Base-by-base conservation (phyloP, 2,888 invertebrate genomes). In the Macropis europaea region DNA sequence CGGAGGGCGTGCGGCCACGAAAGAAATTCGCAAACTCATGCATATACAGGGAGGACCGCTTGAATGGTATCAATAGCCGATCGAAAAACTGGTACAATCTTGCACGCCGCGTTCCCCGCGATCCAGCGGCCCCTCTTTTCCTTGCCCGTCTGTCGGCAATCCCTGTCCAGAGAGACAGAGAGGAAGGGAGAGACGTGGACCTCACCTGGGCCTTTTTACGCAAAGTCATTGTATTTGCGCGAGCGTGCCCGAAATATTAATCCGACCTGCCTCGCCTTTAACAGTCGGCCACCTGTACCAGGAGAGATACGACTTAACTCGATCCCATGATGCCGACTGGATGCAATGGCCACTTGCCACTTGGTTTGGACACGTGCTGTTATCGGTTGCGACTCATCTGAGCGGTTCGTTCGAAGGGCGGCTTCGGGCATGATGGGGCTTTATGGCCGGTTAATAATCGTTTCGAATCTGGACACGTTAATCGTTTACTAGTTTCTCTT, bases 1-100 rank as follows among this genome's bases (percentile, higher is more conserved):
- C 82, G 85, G 79, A 84, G 84, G 83, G 84, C 86, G 86, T 85
- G 86, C 85, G 85, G 85, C 82, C 81, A 79, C 77, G 79, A 84
- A 86, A 87, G 84, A 86, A 86, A 86, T 81, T 82, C 82, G 81
- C 84, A 78, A 79, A 75, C 86, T 87, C 87, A 86, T 88, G 86
- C 86, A 86, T 87, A 86, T 83, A 87, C 78, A 76, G 82, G 71
- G 76, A 17, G 47, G 30, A 40, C 70, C 76, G 77, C 54, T 73
- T 69, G 64, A 73, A 74, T 76, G 84, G 82, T 87, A 87, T 87
- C 88, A 83, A 87, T 86, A 82, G 83, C 79, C 77, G 77, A 76
- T 84, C 79, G 84, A 88, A 89, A 88, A 89, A 89, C 88, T 88
- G 88, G 89, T 85, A 88, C 86, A 87, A 88, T 88, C 87, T 86